phyloP scores from a whole-genome alignment of 2,113 vertebrate species.

The Ceyx cyanopectus region DNA sequence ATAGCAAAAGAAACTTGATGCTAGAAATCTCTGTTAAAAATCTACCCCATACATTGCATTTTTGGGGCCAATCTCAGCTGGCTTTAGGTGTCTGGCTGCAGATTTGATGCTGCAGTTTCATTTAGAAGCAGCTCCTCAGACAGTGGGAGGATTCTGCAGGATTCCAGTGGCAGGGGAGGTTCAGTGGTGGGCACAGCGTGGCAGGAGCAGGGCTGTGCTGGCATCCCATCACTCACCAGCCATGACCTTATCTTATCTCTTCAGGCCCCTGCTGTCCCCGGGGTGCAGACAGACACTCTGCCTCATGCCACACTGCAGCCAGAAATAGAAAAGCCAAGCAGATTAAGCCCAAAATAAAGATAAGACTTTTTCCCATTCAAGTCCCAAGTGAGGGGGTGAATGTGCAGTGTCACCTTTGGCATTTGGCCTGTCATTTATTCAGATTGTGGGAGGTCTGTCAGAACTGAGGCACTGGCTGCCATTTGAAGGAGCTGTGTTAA shows the following conservation, averaged over 20 bases:
- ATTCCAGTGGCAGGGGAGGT: accelerated
- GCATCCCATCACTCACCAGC: conserved; percentile 40
- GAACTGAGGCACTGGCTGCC: not conserved
- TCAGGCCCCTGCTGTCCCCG: not conserved
- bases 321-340: conserved; percentile 37
- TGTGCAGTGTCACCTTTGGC: not conserved
- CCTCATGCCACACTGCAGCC: not conserved
- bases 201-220: accelerated
- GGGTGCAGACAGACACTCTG: not conserved
- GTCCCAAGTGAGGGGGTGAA: not conserved
- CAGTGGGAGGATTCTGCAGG: not conserved
- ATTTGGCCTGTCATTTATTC: not conserved
- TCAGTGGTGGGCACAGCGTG: accelerated
- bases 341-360: conserved; percentile 23
- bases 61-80: not conserved
- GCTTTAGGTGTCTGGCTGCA: not conserved
- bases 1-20: not conserved
- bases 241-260: conserved; percentile 38
- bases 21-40: not conserved
- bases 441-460: not conserved
- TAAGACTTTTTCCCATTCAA: not conserved
- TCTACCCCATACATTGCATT: not conserved
- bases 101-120: not conserved
- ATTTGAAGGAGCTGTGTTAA: not conserved
- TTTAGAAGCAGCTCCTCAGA: not conserved